Percentiles rank a stretch among this genome's conserved stretches.
These are phyloP conservation scores for Junonia oenone DNA, from an alignment of 2,888 invertebrate species.

Conservation along the genomic window DNA sequence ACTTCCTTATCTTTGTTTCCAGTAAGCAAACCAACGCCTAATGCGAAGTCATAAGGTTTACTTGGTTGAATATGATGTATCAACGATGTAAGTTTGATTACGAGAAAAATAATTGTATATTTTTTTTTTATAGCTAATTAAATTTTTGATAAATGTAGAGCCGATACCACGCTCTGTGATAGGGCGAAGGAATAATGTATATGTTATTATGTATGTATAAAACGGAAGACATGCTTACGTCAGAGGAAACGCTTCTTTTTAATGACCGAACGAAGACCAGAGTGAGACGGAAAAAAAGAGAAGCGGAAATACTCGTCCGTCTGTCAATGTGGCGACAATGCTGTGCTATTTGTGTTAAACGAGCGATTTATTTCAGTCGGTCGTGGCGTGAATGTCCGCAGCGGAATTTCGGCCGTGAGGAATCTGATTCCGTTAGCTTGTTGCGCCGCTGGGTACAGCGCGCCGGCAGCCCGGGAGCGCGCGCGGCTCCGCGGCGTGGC, in stretches of 20 bases:
- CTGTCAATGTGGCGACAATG: conserved; percentile 74
- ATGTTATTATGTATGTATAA: conserved; percentile 35
- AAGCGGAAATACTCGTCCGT: conserved; percentile 70
- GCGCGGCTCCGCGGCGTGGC: conserved; percentile 28
- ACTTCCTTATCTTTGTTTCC: neutral
- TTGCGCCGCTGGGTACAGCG: conserved; percentile 33
- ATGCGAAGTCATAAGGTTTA: neutral
- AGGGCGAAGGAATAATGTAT: conserved; percentile 41
- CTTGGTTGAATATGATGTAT: neutral
- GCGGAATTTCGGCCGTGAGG: conserved; percentile 74
- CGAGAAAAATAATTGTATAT: no score
- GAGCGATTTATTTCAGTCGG: conserved; percentile 77
- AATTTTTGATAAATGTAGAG: neutral
- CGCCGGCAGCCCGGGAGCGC: conserved; percentile 25
- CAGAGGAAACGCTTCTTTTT: conserved; percentile 45
- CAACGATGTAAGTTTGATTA: neutral
- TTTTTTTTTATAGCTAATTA: neutral
- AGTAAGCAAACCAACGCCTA: neutral
- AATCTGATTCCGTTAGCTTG: conserved; percentile 71
- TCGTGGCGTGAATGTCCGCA: conserved; percentile 74
- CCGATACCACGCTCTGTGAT: conserved; percentile 36
- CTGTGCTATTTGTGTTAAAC: conserved; percentile 76
- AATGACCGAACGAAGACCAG: conserved; percentile 26
- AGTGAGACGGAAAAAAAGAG: conserved; percentile 54
- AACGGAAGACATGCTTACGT: conserved; percentile 52